phyloP scores from a whole-genome alignment of 2,113 vertebrate species.

The Burhinus bistriatus region DNA sequence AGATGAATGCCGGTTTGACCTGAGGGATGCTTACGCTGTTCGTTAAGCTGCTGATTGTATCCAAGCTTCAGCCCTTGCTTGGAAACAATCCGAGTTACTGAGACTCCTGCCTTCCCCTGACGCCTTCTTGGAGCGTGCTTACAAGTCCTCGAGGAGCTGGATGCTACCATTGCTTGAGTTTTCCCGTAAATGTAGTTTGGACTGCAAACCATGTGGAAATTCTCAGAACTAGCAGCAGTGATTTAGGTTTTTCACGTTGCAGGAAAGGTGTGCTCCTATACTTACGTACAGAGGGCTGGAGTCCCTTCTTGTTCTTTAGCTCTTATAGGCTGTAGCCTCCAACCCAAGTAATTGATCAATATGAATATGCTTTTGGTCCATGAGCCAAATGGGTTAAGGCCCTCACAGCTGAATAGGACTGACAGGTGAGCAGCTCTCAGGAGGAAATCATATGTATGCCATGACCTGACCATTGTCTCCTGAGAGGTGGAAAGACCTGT shows the following conservation, averaged over 20 bases:
- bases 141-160: not conserved
- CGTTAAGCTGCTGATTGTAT: not conserved
- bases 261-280: not conserved
- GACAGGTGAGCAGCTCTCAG: not conserved
- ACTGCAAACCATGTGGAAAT: not conserved
- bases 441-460: accelerated
- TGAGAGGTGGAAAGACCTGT: not conserved
- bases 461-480: not conserved
- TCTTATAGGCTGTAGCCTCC: not conserved
- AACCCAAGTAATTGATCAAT: not conserved
- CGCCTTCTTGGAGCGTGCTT: not conserved
- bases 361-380: not conserved
- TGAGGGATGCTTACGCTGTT: not conserved
- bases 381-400: not conserved
- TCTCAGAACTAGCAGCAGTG: not conserved
- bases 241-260: not conserved
- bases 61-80: not conserved
- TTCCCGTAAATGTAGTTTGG: slow-evolving; percentile 10
- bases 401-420: not conserved
- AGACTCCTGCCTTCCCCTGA: not conserved
- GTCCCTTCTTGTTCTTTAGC: not conserved
- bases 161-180: not conserved
- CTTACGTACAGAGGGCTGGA: not conserved
- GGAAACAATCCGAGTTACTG: not conserved
- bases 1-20: not conserved